Base-by-base conservation (phyloP, 2,113 vertebrate species). In the Leptobrachium ailaonicum region DNA sequence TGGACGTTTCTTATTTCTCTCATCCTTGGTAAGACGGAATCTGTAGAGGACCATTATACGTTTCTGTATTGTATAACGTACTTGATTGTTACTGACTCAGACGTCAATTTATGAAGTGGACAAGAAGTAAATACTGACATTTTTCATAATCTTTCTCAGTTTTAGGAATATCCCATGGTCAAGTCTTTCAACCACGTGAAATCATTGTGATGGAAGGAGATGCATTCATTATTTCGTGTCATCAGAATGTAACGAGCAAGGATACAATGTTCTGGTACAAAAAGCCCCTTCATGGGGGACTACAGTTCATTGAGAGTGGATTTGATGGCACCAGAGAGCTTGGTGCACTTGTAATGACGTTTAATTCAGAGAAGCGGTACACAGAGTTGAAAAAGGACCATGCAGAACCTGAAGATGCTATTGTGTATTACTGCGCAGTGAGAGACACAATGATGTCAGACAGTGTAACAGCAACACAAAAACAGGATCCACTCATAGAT, bases 211-310 rank as follows among this genome's bases (percentile, higher is more conserved):
- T 8, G 1, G 75, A 79, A 72, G 78, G 53, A 66, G 66, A 73
- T 54, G 54, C 63, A 3, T 6, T 77, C 20, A 6, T 32, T 50
- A 76, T 84, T 3, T 68, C 14, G 0, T 83, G 43, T 6, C 43
- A 11, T 8, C 62, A 82, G 4, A 82, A 82, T 11, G 32, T 45
- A 32, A 50, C 74, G 4, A 45, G 50, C 41, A 47, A 69, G 14
- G n/a, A 75, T 47, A 53, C 14, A 1, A 80, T 82, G 81, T 70
- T 69, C 14, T 84, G 83, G 83, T 84, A 80, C 54, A 73, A 77
- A 50, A 74, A 84, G 60, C 40, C 8, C 2, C 1, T 1, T 9
- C 14, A 44, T 13, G 32, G 42, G 2, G n/a, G 1, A 2, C 2
- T 77, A 0, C 2, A 50, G 66, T 68, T 74, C 54, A n/a, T 70